These are phyloP conservation scores for Orientallactaga sibirica DNA, from an alignment of 2,797 vertebrate genomes.

Conservation along the genomic window DNA sequence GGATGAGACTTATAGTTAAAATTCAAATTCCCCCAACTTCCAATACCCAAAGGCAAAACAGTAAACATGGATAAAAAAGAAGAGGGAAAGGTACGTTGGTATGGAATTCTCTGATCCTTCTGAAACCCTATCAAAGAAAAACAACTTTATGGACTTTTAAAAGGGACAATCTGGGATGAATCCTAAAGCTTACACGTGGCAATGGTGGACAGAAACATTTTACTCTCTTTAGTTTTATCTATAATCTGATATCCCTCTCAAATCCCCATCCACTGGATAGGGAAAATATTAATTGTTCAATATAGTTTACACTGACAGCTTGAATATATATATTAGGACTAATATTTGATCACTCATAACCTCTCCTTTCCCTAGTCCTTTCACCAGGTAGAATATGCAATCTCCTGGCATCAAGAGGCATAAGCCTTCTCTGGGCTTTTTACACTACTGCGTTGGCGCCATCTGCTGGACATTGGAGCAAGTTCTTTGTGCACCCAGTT, in stretches of 20 bases:
- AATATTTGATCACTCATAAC: neutral
- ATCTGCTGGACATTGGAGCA: constrained; percentile 14
- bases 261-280: neutral
- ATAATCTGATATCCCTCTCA: neutral
- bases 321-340: constrained; percentile 25
- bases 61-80: constrained; percentile 10
- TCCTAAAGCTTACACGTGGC: neutral
- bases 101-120: neutral
- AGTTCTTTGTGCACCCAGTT: neutral
- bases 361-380: neutral
- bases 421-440: neutral
- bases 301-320: neutral
- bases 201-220: neutral
- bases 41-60: constrained; percentile 4
- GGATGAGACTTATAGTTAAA: neutral
- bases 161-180: neutral
- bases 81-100: neutral
- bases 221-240: constrained; percentile 40
- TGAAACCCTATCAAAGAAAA: constrained; percentile 14
- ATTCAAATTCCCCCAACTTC: constrained; percentile 32
- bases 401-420: neutral
- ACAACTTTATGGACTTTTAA: constrained; percentile 13
- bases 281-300: neutral
- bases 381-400: neutral
- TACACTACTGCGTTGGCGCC: neutral